Conservation (phyloP, 2,888 invertebrate genomes). For the Lithodes maja region DNA sequence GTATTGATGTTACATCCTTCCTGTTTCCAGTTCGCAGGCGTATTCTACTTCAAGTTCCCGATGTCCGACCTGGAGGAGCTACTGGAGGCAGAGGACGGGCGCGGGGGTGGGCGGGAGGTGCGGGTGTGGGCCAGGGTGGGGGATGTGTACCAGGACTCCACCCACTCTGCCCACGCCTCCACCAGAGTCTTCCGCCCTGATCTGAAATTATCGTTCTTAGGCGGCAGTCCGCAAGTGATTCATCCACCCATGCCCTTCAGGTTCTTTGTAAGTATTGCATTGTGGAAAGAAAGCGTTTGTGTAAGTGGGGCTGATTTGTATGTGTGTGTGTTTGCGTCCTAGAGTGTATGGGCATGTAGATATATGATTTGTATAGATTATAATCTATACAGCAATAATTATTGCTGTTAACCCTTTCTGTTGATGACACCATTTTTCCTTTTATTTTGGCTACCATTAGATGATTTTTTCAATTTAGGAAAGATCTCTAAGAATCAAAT, state of each 20-base stretch:
- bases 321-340: too few relatives aligned
- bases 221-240: slow-evolving; percentile 94
- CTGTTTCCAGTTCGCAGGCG: slow-evolving; percentile 60
- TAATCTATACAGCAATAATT: too few relatives aligned
- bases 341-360: not conserved
- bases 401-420: too few relatives aligned
- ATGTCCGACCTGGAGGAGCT: slow-evolving; percentile 61
- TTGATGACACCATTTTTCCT: too few relatives aligned
- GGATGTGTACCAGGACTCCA: slow-evolving; percentile 88
- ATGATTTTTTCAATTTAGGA: too few relatives aligned
- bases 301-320: not conserved
- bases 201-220: slow-evolving; percentile 87
- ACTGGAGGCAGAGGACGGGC: slow-evolving; percentile 24
- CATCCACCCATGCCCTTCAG: slow-evolving; percentile 95
- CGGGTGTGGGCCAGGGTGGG: slow-evolving; percentile 79
- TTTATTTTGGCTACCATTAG: too few relatives aligned
- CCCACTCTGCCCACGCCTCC: slow-evolving; percentile 89
- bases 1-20: too few relatives aligned
- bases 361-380: not conserved
- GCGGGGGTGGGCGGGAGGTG: slow-evolving; percentile 59
- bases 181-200: slow-evolving; percentile 92
- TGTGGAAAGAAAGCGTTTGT: not conserved
- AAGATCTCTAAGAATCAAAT: too few relatives aligned
- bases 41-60: slow-evolving; percentile 62
- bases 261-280: slow-evolving; percentile 80